Evolutionary conservation across 1,140 invertebrate genomes (phyloP), one percentile per base, ranked within the genome.

Genomic region (Lepidurus arcticus): DNA sequence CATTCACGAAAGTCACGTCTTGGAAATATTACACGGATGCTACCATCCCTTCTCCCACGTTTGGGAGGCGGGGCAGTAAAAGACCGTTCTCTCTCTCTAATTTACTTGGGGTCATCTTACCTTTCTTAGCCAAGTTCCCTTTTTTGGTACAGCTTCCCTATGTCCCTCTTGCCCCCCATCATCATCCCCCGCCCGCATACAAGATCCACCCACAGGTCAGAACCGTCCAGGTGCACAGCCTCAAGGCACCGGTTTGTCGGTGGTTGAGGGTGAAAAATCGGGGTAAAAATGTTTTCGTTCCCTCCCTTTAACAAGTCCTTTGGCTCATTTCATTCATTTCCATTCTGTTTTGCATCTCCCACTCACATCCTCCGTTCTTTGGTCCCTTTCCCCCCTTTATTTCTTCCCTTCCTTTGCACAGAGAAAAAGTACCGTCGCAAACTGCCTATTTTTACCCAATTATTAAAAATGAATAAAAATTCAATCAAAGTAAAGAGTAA

Each of bases 161-260:
- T 65, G 53, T 21, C 53, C 53, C 53, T 21, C n/a, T 65, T n/a
- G 4, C 16, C 53, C 16, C 16, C 53, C 53, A 65, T 65, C 16
- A 65, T 65, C 53, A 65, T 65, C 53, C 53, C 53, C 13, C 21
- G 21, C 16, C 53, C 53, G 21, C 53, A 21, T 13, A 21, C 16
- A 13, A 65, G 53, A n/a, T 7, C 7, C 21, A n/a, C 13, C 53
- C 13, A 11, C n/a, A 65, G 21, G 9, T n/a, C 53, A 13, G 53
- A 34, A n/a, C 53, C 53, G 53, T 65, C 53, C 53, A 65, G 53
- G 53, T 65, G 53, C 53, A 65, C 53, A 65, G 53, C 53, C 53
- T 65, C 53, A 21, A 65, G 16, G 21, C n/a, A 4, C 53, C 21
- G 53, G 53, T 65, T 65, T 65, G 16, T n/a, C 53, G 53, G 21